Evolutionary conservation across 2,797 vertebrate genomes (phyloP).

Genomic region (Coregonus suidteri): DNA sequence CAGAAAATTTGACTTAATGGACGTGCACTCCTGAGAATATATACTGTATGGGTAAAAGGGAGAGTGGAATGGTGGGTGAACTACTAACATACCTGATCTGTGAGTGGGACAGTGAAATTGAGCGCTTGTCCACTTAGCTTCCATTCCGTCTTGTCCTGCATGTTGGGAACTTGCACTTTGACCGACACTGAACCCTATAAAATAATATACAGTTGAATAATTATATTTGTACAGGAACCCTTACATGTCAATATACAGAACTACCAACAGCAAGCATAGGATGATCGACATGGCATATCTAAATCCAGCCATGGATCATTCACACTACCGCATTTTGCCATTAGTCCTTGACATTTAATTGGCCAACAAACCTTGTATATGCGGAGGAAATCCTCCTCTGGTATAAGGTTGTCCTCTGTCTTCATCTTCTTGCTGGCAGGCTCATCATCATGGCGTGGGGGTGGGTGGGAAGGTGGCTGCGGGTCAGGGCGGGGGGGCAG

Average conservation of each 20-base stretch:
- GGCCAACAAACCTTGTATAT: constrained; percentile 85
- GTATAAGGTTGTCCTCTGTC: constrained; percentile 94
- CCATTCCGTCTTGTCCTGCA: constrained; percentile 99
- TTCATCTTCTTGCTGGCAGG: constrained; percentile 95
- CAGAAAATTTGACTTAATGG: not conserved
- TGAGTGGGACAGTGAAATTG: constrained; percentile 93
- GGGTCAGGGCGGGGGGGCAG: constrained; percentile 82
- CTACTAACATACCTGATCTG: constrained; percentile 86
- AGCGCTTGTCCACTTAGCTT: constrained; percentile 94
- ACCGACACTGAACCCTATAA: constrained; percentile 87
- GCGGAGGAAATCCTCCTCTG: constrained; percentile 96
- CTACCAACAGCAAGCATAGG: not conserved
- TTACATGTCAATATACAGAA: not conserved
- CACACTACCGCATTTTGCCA: not conserved
- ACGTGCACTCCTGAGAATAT: not conserved
- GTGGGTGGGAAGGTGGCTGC: constrained; percentile 87
- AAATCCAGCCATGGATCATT: not conserved
- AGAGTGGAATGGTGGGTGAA: not conserved
- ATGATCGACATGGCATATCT: not conserved
- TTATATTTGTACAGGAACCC: not conserved
- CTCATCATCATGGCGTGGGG: constrained; percentile 91
- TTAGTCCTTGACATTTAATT: not conserved
- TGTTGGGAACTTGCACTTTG: constrained; percentile 98
- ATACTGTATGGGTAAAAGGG: not conserved
- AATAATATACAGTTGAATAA: not conserved